Base-by-base conservation (phyloP, 1,140 invertebrate species). In the Cyrtorhinus lividipennis region DNA sequence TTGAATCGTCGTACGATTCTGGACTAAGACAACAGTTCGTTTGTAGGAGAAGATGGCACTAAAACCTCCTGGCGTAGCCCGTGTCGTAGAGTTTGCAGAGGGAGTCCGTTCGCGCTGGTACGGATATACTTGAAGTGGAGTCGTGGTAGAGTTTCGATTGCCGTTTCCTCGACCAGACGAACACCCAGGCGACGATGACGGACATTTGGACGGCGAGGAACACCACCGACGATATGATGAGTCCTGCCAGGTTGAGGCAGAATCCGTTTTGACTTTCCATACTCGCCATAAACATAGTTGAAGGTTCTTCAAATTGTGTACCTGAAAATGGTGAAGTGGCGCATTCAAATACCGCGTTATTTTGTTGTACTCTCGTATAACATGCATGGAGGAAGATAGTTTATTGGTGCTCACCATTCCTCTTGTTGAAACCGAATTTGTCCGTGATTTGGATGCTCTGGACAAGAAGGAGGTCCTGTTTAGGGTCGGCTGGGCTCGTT, bases 361-460 rank as follows among this genome's bases (percentile, higher is more conserved):
- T n/a, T n/a, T n/a, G n/a, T n/a, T n/a, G n/a, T n/a, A n/a, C n/a
- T n/a, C n/a, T n/a, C n/a, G n/a, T n/a, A n/a, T n/a, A n/a, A n/a
- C n/a, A n/a, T n/a, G n/a, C n/a, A n/a, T n/a, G n/a, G n/a, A n/a
- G n/a, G n/a, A n/a, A n/a, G n/a, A n/a, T n/a, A n/a, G n/a, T n/a
- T n/a, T n/a, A n/a, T n/a, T n/a, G n/a, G n/a, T n/a, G n/a, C 18
- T 53, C 18, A 53, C 48, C 48, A 24, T 59, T 59, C 8, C 61
- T 20, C 57, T 73, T 74, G 60, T 89, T 84, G 75, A 90, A 89
- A 12, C 86, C 87, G 72, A 94, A 94, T 70, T 91, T 91, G 74
- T 95, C 91, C 20, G 87, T 90, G 69, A 95, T 94, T 72, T 91
- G 88, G 69, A 95, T 93, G 24, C 87, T 87, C 71, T 93, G 87